A percentile compares a stretch with the other conserved stretches of the same genome.
Evolutionary conservation across 92 coral and sea anemone genomes (phyloP).

Genomic region (Ricordea florida): DNA sequence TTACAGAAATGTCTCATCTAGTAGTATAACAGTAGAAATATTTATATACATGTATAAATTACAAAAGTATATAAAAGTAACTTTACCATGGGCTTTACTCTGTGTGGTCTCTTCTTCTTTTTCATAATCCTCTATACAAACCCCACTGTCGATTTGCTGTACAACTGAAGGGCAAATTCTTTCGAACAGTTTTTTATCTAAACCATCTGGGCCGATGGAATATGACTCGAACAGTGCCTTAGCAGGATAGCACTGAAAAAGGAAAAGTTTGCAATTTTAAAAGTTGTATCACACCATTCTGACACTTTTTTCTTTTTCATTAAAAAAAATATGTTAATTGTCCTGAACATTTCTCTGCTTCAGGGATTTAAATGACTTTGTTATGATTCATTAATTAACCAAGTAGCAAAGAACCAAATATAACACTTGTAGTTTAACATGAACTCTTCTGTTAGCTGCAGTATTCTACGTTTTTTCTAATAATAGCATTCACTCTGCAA

Average conservation of each 20-base stretch:
- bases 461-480: no score
- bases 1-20: no score
- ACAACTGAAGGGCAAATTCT: constrained; percentile 88
- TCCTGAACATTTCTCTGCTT: no score
- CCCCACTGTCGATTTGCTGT: constrained; percentile 82
- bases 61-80: not conserved
- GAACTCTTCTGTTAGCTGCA: no score
- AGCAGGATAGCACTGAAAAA: constrained; percentile 69
- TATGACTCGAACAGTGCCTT: constrained; percentile 54
- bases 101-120: constrained; percentile 5
- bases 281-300: not conserved
- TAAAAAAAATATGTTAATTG: not conserved
- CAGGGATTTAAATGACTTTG: no score
- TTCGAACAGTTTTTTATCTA: constrained; percentile 47
- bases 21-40: not conserved
- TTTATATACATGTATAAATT: not conserved
- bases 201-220: constrained; percentile 33
- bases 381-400: no score
- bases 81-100: constrained; percentile 63
- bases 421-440: no score
- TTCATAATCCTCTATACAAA: constrained; percentile 35
- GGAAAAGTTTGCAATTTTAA: not conserved
- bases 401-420: no score
- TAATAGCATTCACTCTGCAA: no score
- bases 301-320: no score